Evolutionary conservation across 2,888 invertebrate species (phyloP).

Genomic region (Andricus curvator): DNA sequence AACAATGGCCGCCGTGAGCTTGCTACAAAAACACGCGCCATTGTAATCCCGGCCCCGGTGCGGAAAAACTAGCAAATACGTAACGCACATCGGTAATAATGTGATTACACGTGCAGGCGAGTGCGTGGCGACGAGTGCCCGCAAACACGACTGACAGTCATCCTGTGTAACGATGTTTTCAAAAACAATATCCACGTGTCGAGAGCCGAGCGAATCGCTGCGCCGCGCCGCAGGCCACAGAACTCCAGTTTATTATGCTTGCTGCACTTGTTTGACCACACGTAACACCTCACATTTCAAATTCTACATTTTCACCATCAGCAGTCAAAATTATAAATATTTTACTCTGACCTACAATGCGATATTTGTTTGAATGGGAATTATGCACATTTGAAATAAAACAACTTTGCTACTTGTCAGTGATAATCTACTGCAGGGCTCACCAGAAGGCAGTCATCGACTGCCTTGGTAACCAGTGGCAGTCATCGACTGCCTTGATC

Average conservation of each 20-base stretch:
- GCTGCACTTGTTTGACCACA: conserved; percentile 31
- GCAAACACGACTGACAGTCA: conserved; percentile 73
- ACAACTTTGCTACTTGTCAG: no score
- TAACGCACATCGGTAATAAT: conserved; percentile 63
- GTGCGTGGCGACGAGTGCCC: conserved; percentile 59
- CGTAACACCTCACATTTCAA: conserved; percentile 26
- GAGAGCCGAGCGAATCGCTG: conserved; percentile 50
- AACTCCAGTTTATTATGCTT: conserved; percentile 42
- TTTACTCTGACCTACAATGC: background rate
- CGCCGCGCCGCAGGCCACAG: conserved; percentile 38
- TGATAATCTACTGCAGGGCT: no score
- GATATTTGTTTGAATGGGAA: background rate
- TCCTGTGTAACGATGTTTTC: conserved; percentile 77
- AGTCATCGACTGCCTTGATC: no score
- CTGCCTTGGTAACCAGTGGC: no score
- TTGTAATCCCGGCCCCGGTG: conserved; percentile 64
- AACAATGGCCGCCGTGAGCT: conserved; percentile 75
- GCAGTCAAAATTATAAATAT: background rate
- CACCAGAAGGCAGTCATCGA: no score
- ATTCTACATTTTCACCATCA: background rate
- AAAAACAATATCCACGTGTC: conserved; percentile 76
- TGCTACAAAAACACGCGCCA: conserved; percentile 71
- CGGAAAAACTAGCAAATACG: conserved; percentile 52
- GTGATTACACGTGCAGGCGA: conserved; percentile 70
- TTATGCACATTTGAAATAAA: background rate